These are phyloP conservation scores for Labeo rohita DNA, from an alignment of 2,113 vertebrate genomes.

Conservation along the genomic window DNA sequence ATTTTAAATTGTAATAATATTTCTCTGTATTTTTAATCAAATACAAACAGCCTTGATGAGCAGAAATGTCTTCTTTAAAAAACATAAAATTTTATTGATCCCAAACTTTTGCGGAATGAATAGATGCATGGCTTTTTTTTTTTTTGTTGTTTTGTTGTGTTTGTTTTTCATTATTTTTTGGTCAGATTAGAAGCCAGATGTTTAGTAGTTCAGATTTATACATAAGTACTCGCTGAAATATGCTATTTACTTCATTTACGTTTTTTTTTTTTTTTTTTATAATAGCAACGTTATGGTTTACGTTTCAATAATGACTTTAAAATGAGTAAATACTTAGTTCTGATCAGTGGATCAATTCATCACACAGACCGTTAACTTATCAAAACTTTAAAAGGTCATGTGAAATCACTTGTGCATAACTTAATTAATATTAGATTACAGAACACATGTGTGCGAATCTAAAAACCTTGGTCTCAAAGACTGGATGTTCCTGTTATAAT, in stretches of 20 bases:
- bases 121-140: too few species aligned
- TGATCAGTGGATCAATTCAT: not conserved
- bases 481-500: constrained; percentile 26
- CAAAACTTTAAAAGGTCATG: not conserved
- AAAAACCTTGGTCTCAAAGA: not conserved
- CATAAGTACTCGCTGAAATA: too few species aligned
- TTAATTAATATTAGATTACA: not conserved
- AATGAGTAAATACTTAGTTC: not conserved
- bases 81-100: too few species aligned
- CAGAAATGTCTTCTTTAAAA: too few species aligned
- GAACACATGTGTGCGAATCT: not conserved
- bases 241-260: not conserved
- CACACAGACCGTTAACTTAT: not conserved
- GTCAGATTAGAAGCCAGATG: not conserved
- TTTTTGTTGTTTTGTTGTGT: too few species aligned
- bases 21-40: too few species aligned
- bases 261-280: too few species aligned
- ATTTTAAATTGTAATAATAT: too few species aligned
- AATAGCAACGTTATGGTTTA: too few species aligned
- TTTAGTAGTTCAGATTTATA: not conserved
- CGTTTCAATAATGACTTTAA: not conserved
- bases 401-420: not conserved
- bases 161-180: not conserved
- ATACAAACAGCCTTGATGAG: too few species aligned
- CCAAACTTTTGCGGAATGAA: too few species aligned